Evolutionary conservation across 1,140 invertebrate species (phyloP).

Genomic region (Ips typographus): DNA sequence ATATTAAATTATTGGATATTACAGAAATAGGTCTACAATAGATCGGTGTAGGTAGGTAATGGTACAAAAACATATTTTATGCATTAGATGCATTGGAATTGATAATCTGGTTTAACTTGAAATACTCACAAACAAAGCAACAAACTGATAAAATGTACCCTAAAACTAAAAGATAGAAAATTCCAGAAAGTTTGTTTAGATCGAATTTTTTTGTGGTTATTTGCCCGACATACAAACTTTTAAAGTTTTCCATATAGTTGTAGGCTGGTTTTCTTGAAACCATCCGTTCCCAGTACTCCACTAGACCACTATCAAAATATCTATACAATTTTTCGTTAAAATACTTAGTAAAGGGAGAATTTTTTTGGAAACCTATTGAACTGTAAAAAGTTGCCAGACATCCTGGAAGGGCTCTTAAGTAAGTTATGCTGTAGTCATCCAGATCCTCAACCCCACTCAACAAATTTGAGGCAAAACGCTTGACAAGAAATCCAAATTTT

Average conservation of each 20-base stretch:
- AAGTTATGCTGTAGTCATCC: conserved; percentile 17
- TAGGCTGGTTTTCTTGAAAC: conserved; percentile 11
- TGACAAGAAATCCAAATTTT: conserved; percentile 16
- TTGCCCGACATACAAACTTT: conserved; percentile 15
- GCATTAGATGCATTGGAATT: too few species aligned
- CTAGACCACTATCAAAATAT: conserved; percentile 12
- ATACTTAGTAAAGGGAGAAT: conserved; percentile 23
- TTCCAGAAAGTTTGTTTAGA: conserved; percentile 18
- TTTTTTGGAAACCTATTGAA: conserved; percentile 18
- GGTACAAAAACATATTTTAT: too few species aligned
- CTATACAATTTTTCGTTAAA: conserved; percentile 8
- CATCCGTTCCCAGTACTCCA: conserved; percentile 9
- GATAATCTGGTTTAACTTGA: not conserved
- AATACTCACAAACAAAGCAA: conserved; percentile 17
- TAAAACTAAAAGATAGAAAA: conserved; percentile 21
- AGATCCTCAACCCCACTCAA: conserved; percentile 14
- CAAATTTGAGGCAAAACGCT: not conserved
- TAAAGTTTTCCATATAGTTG: conserved; percentile 25
- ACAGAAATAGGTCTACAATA: too few species aligned
- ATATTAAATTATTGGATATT: too few species aligned
- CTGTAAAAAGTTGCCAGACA: conserved; percentile 30
- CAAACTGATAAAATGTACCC: conserved; percentile 12
- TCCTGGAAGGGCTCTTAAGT: conserved; percentile 18
- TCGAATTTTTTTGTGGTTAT: conserved; percentile 8
- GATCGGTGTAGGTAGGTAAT: too few species aligned